Evolutionary conservation across 2,113 vertebrate species (phyloP).

Genomic region (Sebastes schlegelii): DNA sequence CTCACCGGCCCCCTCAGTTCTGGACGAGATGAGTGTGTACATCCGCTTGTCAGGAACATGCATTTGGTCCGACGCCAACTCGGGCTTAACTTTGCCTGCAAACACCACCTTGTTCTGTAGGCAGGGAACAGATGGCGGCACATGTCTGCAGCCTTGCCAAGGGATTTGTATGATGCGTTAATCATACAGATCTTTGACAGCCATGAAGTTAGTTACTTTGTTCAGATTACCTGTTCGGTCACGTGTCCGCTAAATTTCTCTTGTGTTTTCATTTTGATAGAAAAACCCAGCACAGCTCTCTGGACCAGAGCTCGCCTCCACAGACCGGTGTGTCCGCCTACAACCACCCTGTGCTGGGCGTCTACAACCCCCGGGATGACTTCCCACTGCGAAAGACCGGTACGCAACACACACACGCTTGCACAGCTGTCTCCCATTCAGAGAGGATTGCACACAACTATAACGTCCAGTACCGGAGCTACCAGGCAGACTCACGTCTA

Average conservation of each 20-base stretch:
- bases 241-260: constrained; percentile 16
- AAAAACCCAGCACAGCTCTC: constrained; percentile 95
- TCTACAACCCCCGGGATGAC: constrained; percentile 96
- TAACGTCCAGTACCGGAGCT: constrained; percentile 17
- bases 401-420: constrained; percentile 60
- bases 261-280: constrained; percentile 71
- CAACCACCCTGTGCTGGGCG: constrained; percentile 92
- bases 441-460: constrained; percentile 16
- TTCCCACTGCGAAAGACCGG: constrained; percentile 97
- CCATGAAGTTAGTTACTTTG: constrained; percentile 52
- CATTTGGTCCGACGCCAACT: constrained; percentile 61
- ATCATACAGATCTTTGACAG: constrained; percentile 64
- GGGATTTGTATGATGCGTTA: constrained; percentile 61
- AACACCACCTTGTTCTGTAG: constrained; percentile 59
- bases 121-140: constrained; percentile 66
- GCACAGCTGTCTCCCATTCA: not conserved
- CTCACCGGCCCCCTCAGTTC: constrained; percentile 36
- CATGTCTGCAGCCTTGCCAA: constrained; percentile 51
- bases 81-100: constrained; percentile 62
- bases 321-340: constrained; percentile 91
- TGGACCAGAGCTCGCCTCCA: constrained; percentile 97
- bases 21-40: constrained; percentile 41
- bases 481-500: constrained; percentile 45
- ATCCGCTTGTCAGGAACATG: constrained; percentile 69
- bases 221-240: constrained; percentile 25